Base-by-base conservation (phyloP, 2,888 invertebrate genomes). In the Hypena proboscidalis region DNA sequence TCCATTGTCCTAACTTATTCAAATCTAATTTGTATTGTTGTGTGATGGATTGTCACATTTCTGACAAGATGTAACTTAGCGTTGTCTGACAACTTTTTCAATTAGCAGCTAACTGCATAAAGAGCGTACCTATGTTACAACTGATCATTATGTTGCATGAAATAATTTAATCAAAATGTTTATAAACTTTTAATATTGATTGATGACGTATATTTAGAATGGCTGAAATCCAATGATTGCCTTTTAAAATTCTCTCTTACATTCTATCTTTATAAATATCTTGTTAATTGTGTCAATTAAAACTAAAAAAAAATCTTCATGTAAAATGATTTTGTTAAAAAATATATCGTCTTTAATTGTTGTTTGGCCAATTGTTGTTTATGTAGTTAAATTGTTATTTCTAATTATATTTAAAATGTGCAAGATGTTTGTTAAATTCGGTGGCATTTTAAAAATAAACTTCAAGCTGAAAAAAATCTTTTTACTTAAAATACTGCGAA, bases 341-440 rank as follows among this genome's bases (percentile, higher is more conserved):
- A 67, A 67, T 71, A 71, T 77, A 47, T 58, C 39, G 54, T 81
- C 41, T 71, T 67, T 83, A 83, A 78, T 77, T 79, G 75, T 77
- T 76, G 64, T 76, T 74, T 73, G 85, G 84, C 85, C 85, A 85
- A 74, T 78, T 67, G 80, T 85, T 84, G 71, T 77, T 81, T 81
- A 77, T 74, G 70, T 77, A 55, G 54, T 73, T 68, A 70, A 49
- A 67, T 76, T 62, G 63, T 76, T 60, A 47, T 79, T 78, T 83
- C 70, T 80, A 82, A 77, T 77, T 39, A 60, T 70, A 67, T 66
- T 60, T 56, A 27, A 44, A 14, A 22, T 23, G 41, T 48, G 3
- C 42, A 52, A 45, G 45, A 34, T 21, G 43, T 44, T 30, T 46
- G 40, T 53, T 61, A 40, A 21, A 30, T 44, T 33, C 22, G 14